A percentile compares a stretch with the other conserved stretches of the same genome.
Conservation (phyloP, 2,888 invertebrate genomes). For the Nebria salina region DNA sequence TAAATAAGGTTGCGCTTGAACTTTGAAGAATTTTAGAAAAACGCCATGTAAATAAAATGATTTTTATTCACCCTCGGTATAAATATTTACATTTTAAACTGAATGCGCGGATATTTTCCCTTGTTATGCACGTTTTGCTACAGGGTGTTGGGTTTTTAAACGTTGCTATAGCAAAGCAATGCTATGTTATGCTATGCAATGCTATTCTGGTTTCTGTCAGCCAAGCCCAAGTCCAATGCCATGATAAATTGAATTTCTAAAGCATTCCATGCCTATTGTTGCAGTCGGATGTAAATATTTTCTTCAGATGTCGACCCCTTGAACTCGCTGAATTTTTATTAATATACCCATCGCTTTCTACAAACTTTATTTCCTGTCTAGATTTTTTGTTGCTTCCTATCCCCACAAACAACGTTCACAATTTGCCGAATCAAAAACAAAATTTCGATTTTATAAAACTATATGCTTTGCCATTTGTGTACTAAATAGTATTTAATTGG, state of each 20-base stretch:
- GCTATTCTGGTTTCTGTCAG: background rate
- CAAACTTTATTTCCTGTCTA: background rate
- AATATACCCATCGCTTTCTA: background rate
- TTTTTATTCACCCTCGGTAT: background rate
- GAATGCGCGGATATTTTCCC: background rate
- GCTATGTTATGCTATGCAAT: background rate
- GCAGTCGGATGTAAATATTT: conserved; percentile 45
- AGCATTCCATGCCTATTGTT: conserved; percentile 41
- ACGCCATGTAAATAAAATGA: background rate
- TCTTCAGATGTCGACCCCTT: conserved; percentile 40
- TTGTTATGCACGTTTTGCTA: background rate
- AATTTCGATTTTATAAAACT: too few relatives aligned
- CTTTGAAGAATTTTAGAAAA: background rate
- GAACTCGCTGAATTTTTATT: conserved; percentile 1
- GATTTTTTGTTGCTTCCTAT: background rate
- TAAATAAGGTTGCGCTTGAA: background rate
- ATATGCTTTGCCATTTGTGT: too few relatives aligned
- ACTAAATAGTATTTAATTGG: too few relatives aligned
- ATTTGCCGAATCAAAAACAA: too few relatives aligned
- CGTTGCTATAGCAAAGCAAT: background rate
- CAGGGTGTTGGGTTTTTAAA: background rate
- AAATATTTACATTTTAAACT: conserved; percentile 1
- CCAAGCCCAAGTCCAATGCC: conserved; percentile 15
- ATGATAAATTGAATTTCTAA: conserved; percentile 43
- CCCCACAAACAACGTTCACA: background rate